phyloP scores from a whole-genome alignment of 2,113 vertebrate genomes.

The Rallus limicola region DNA sequence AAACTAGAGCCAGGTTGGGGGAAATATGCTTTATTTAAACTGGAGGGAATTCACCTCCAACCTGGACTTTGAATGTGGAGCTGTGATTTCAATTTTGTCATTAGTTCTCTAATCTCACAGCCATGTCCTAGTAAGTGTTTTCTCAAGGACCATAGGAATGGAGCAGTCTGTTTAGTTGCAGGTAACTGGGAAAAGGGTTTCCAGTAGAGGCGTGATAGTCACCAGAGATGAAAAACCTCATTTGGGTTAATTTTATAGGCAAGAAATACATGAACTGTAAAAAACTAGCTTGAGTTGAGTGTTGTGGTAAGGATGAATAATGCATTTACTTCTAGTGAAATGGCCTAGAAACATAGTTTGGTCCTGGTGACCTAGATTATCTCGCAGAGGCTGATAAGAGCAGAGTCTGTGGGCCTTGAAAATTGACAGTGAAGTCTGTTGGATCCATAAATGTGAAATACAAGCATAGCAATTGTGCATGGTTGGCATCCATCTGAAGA shows the following conservation, averaged over 20 bases:
- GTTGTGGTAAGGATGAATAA: conserved; percentile 12
- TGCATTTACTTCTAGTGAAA: background rate
- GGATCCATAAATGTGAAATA: background rate
- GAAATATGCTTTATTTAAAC: background rate
- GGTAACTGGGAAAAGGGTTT: background rate
- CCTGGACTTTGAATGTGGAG: background rate
- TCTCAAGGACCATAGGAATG: background rate
- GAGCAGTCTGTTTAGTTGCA: background rate
- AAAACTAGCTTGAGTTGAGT: background rate
- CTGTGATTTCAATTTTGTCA: background rate
- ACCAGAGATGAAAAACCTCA: background rate
- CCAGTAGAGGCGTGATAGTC: background rate
- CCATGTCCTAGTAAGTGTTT: background rate
- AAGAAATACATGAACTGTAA: background rate
- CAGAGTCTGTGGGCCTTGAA: background rate
- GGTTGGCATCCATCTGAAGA: background rate
- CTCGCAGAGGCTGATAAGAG: background rate
- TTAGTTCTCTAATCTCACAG: background rate
- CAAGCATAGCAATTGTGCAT: background rate
- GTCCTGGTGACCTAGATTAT: background rate
- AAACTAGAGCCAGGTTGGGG: background rate
- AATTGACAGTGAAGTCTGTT: background rate
- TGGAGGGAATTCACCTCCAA: background rate
- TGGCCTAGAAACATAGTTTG: background rate
- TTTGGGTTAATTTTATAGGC: background rate